Evolutionary conservation across 2,888 invertebrate genomes (phyloP).

Genomic region (Agriotes lineatus): DNA sequence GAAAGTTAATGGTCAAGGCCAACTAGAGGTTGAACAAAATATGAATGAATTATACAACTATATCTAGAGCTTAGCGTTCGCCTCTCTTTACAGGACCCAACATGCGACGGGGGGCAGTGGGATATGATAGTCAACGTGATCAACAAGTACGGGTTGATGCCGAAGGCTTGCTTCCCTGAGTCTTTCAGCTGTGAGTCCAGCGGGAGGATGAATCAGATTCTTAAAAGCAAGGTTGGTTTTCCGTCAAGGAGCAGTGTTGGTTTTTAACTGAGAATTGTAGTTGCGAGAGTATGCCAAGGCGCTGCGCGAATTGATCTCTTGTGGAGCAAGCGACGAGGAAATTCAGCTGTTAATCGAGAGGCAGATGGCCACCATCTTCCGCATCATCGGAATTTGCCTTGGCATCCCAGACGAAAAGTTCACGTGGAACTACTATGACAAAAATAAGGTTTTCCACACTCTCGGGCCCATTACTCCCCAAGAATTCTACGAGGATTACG

Average conservation of each 20-base stretch:
- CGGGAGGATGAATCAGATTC: constrained; percentile 79
- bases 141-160: constrained; percentile 89
- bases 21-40: too few relatives aligned
- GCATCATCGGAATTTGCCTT: constrained; percentile 86
- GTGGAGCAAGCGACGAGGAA: constrained; percentile 73
- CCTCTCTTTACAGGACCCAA: too few relatives aligned
- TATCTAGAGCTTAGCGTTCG: too few relatives aligned
- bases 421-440: constrained; percentile 89
- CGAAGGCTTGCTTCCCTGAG: constrained; percentile 90
- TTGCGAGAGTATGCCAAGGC: constrained; percentile 85
- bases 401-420: constrained; percentile 85
- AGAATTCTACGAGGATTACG: constrained; percentile 84
- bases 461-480: constrained; percentile 82
- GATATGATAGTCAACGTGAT: constrained; percentile 91
- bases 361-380: constrained; percentile 83
- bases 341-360: constrained; percentile 74
- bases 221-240: constrained; percentile 81
- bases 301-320: constrained; percentile 74
- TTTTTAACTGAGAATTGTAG: too few relatives aligned
- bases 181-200: constrained; percentile 83
- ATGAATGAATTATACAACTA: too few relatives aligned
- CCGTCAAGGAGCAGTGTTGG: too few relatives aligned
- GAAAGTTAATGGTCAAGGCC: neutral
- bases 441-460: constrained; percentile 78
- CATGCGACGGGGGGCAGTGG: constrained; percentile 92